Percentiles rank a stretch among this genome's conserved stretches.
Conservation (phyloP, 2,797 vertebrate species). For the Oreonectes daqikongensis region DNA sequence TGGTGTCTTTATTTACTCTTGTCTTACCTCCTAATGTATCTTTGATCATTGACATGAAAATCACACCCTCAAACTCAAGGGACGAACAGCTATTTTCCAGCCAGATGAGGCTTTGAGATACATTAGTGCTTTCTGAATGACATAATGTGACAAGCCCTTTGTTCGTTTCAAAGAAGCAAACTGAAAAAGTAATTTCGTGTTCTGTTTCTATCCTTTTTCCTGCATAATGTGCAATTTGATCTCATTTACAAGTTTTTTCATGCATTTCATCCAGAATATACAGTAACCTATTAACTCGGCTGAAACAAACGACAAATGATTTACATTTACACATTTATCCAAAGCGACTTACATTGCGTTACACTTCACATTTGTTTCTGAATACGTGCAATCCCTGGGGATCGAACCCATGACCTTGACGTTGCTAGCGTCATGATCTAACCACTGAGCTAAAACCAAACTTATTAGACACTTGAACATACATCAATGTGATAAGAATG, state of each 20-base stretch:
- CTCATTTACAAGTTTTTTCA: background rate
- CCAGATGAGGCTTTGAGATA: background rate
- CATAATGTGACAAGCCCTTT: background rate
- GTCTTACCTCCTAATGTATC: background rate
- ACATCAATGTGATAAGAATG: too few species aligned
- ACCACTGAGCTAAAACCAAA: too few species aligned
- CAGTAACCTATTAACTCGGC: background rate
- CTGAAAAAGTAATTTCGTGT: background rate
- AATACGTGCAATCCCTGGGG: too few species aligned
- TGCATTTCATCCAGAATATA: background rate
- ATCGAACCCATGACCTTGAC: too few species aligned
- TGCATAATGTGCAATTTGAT: background rate
- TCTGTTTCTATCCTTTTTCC: background rate
- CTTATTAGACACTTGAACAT: too few species aligned
- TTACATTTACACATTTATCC: too few species aligned
- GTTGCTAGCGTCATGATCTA: too few species aligned
- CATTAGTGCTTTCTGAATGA: slow-evolving; percentile 5
- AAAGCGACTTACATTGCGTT: too few species aligned
- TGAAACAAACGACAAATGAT: background rate
- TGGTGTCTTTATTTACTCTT: background rate
- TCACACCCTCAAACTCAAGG: background rate
- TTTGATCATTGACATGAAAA: slow-evolving; percentile 8
- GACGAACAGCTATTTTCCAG: background rate
- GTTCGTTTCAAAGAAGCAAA: background rate
- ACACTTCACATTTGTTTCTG: too few species aligned